phyloP scores from a whole-genome alignment of 2,113 vertebrate genomes.

The Phodopus roborovskii region DNA sequence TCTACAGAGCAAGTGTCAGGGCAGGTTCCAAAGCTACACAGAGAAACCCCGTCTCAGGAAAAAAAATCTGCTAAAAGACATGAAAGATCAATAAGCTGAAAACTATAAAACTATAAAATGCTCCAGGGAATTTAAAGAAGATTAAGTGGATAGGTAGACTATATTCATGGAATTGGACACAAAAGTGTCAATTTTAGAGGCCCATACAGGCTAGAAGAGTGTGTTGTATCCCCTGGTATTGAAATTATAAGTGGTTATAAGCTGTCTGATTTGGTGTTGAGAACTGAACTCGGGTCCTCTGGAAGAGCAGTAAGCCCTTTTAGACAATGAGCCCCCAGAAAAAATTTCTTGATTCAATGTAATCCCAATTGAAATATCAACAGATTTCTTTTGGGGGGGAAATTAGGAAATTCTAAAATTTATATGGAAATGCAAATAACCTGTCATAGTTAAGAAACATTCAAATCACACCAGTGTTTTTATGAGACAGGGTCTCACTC shows the following conservation, averaged over 20 bases:
- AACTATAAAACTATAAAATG: not conserved
- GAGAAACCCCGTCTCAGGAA: no score
- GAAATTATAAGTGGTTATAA: not conserved
- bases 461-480: not conserved
- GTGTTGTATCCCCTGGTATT: not conserved
- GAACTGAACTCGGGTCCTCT: not conserved
- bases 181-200: not conserved
- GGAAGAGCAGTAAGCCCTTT: not conserved
- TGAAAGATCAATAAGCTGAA: not conserved
- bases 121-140: not conserved
- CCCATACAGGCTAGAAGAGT: not conserved
- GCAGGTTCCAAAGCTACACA: no score
- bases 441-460: constrained; percentile 1
- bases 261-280: no score
- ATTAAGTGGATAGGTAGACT: not conserved
- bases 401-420: not conserved
- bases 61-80: not conserved
- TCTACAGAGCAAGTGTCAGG: no score
- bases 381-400: no score
- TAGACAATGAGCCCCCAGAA: not conserved
- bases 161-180: not conserved
- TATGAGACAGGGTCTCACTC: not conserved
- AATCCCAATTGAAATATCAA: not conserved
- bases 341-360: not conserved
- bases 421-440: constrained; percentile 18